These are phyloP conservation scores for Chaetodon trifasciatus DNA, from an alignment of 2,797 vertebrate species.

Conservation along the genomic window DNA sequence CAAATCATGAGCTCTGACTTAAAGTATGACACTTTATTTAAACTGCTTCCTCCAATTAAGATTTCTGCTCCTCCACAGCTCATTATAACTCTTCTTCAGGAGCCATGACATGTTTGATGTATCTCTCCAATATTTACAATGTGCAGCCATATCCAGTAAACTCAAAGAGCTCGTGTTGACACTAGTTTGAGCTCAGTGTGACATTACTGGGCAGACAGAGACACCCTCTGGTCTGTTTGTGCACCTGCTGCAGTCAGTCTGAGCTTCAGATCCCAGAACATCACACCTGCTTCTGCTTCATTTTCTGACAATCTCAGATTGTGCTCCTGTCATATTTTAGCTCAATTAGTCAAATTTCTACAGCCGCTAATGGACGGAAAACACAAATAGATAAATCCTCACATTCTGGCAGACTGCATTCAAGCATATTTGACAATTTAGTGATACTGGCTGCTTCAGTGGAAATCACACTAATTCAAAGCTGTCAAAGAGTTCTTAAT, in stretches of 20 bases:
- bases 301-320: not conserved
- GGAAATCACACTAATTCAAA: slow-evolving; percentile 11
- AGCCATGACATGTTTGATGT: not conserved
- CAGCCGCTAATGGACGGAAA: not conserved
- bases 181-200: not conserved
- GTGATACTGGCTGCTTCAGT: not conserved
- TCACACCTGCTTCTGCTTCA: no score
- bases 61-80: not conserved
- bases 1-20: not conserved
- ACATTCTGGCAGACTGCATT: not conserved
- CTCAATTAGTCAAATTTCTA: not conserved
- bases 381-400: not conserved
- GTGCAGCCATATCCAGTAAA: slow-evolving; percentile 10
- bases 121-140: slow-evolving; percentile 15
- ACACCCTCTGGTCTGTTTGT: slow-evolving; percentile 74
- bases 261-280: no score
- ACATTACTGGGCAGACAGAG: slow-evolving; percentile 76
- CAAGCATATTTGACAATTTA: not conserved
- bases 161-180: slow-evolving; percentile 8
- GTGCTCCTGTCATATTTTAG: not conserved
- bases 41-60: not conserved
- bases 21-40: not conserved
- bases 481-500: slow-evolving; percentile 1
- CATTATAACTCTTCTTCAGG: not conserved
- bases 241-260: slow-evolving; percentile 45